Conservation (phyloP, 2,797 vertebrate species). For the Sebastes hubbsi region DNA sequence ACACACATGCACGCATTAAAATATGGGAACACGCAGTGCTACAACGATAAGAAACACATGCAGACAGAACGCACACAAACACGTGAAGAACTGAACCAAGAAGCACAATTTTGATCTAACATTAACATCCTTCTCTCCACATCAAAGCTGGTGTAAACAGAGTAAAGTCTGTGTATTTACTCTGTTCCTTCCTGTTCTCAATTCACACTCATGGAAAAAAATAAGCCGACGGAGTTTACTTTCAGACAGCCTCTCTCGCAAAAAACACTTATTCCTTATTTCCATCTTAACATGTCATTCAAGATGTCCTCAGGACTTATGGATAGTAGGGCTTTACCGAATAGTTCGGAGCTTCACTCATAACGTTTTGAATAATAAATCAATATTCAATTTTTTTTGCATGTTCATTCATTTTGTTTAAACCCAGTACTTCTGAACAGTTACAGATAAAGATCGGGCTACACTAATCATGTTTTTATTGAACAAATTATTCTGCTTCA, state of each 20-base stretch:
- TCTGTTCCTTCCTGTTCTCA: neutral
- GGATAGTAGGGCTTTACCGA: neutral
- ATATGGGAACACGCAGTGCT: neutral
- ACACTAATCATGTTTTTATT: neutral
- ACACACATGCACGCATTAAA: slow-evolving; percentile 9
- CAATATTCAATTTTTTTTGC: neutral
- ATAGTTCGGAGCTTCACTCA: neutral
- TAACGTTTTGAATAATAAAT: neutral
- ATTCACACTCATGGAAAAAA: neutral
- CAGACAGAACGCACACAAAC: no score
- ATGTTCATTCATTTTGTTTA: neutral
- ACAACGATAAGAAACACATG: neutral
- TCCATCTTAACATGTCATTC: neutral
- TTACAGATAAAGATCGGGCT: neutral
- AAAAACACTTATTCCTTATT: slow-evolving; percentile 17
- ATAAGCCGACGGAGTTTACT: slow-evolving; percentile 22
- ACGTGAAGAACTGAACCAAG: neutral
- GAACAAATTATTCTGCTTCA: neutral
- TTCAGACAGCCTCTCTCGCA: neutral
- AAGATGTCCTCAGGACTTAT: neutral
- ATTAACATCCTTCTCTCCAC: neutral
- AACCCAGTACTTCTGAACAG: neutral
- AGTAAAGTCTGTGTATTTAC: neutral
- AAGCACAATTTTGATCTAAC: neutral
- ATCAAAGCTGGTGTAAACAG: neutral